phyloP scores from a whole-genome alignment of 2,797 vertebrate species.

The Lepidocolaptes lacrymiger region DNA sequence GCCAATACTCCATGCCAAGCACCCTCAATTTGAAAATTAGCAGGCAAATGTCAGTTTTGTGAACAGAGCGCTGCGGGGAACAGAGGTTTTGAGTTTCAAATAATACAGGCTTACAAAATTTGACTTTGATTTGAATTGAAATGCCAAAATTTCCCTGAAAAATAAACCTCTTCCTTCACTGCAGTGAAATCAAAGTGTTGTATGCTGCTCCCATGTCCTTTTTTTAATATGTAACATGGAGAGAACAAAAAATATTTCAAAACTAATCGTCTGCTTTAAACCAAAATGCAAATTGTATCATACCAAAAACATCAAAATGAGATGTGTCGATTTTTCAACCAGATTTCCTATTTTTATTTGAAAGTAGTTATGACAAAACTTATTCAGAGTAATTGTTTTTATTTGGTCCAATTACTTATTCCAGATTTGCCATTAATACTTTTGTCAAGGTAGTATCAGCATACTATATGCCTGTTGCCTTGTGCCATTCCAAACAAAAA shows the following conservation, averaged over 20 bases:
- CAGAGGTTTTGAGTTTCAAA: background rate
- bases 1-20: background rate
- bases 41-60: background rate
- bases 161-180: background rate
- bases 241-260: background rate
- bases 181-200: background rate
- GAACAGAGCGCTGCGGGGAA: background rate
- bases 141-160: background rate
- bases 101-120: background rate
- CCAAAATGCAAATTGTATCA: fast-evolving
- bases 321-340: background rate
- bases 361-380: background rate
- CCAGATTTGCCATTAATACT: background rate
- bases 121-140: background rate
- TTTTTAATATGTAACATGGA: background rate
- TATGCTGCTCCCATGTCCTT: background rate
- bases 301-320: background rate
- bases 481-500: background rate
- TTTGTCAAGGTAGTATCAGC: background rate
- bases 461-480: background rate
- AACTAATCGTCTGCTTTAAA: background rate
- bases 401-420: background rate
- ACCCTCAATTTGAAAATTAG: slow-evolving; percentile 11
- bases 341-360: background rate
- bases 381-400: background rate